Evolutionary conservation across 2,888 invertebrate species (phyloP), one percentile per base, ranked within the genome.

Genomic region (Brachyptera risi): DNA sequence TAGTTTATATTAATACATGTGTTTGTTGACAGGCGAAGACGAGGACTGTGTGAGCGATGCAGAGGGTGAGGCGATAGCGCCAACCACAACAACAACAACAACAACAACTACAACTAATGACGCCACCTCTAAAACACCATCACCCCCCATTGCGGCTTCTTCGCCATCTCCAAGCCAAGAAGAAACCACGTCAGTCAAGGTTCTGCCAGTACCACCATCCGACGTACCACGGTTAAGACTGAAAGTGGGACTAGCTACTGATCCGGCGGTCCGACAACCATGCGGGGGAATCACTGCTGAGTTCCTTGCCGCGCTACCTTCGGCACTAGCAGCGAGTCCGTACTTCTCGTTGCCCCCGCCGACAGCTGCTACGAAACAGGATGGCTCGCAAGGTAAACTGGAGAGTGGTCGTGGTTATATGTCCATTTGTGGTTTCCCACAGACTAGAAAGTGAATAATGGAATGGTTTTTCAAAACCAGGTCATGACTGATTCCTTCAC

Each of bases 181-280:
- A 5, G 50, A 51, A 31, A n/a, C n/a, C n/a, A n/a, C n/a, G n/a
- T n/a, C n/a, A n/a, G n/a, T n/a, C n/a, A n/a, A n/a, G n/a, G n/a
- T n/a, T n/a, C n/a, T n/a, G n/a, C n/a, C n/a, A n/a, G n/a, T n/a
- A n/a, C n/a, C n/a, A n/a, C n/a, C n/a, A n/a, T n/a, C n/a, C n/a
- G 54, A 35, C 1, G 37, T 54, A 27, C 90, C 90, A 67, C 83
- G 87, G 69, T 78, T 91, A 69, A 83, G 91, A 67, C 81, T 91
- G 68, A 91, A 90, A 76, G 78, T 88, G 63, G 84, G 85, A 73
- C 81, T 92, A 67, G 90, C 90, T 58, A 90, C 90, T 38, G 91
- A 91, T 76, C 91, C 92, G 2, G 91, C 91, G 11, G 78, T 88
- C 21, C 84, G 86, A 47, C 54, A 15, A 9, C 54, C 9, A 44